Evolutionary conservation across 2,888 invertebrate species (phyloP).

Genomic region (Litoditis marina): DNA sequence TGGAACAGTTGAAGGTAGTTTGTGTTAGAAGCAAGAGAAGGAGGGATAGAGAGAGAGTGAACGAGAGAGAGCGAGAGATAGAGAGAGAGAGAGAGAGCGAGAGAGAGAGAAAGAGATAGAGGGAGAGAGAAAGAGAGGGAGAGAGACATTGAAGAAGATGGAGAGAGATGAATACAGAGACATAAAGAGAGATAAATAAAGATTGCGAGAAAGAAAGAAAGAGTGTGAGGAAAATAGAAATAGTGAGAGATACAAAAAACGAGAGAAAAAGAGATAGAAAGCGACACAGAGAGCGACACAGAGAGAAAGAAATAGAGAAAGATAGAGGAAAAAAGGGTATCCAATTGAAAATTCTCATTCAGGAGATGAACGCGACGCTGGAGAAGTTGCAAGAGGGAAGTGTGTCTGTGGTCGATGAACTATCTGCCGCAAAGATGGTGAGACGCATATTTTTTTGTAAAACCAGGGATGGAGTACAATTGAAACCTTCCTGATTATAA

Average conservation of each 20-base stretch:
- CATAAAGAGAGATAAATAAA: background rate
- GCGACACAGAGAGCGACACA: no score
- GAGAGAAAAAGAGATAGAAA: background rate
- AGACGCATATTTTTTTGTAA: background rate
- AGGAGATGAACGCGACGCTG: constrained; percentile 70
- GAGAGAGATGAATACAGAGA: background rate
- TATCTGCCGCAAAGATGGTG: constrained; percentile 33
- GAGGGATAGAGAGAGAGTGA: background rate
- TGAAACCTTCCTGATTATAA: no score
- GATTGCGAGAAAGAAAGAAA: background rate
- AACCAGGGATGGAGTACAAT: no score
- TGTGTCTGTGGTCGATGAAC: constrained; percentile 31
- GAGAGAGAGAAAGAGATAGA: background rate
- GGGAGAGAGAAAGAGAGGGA: background rate
- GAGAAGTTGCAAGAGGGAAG: constrained; percentile 35
- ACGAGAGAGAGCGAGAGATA: background rate
- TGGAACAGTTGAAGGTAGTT: constrained; percentile 68
- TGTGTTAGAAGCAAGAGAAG: background rate
- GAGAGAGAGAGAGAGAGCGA: background rate
- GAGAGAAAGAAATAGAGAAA: no score
- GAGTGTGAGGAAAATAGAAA: background rate
- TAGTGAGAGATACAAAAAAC: background rate
- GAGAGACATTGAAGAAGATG: background rate
- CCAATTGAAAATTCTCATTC: no score
- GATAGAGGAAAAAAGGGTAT: no score